Conservation (phyloP, 2,888 invertebrate species). For the Netelia virgata region DNA sequence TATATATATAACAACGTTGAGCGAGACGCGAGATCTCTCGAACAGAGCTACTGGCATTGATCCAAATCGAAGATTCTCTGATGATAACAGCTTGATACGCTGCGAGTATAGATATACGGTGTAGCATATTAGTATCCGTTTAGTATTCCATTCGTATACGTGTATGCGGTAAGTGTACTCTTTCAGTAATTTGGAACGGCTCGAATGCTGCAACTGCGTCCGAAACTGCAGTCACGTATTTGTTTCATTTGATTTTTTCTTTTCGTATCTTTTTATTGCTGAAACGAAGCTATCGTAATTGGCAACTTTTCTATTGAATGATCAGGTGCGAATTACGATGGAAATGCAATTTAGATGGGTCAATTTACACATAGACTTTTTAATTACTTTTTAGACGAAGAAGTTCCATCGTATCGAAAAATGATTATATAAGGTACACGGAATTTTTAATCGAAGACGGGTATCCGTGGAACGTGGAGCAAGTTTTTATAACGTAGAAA, state of each 20-base stretch:
- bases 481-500: neutral
- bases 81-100: conserved; percentile 20
- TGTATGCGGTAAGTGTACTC: neutral
- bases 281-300: neutral
- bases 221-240: conserved; percentile 1
- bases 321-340: too few relatives aligned
- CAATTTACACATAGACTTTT: too few relatives aligned
- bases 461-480: neutral
- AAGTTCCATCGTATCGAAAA: too few relatives aligned
- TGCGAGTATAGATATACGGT: neutral
- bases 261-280: neutral
- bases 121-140: conserved; percentile 11
- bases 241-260: neutral
- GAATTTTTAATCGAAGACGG: neutral
- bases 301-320: too few relatives aligned
- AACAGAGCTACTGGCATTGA: conserved; percentile 55
- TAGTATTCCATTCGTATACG: conserved; percentile 19
- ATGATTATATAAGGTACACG: too few relatives aligned
- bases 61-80: conserved; percentile 58
- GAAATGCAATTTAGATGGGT: too few relatives aligned
- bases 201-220: conserved; percentile 16
- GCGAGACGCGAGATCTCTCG: conserved; percentile 34
- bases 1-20: conserved; percentile 20
- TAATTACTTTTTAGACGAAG: too few relatives aligned
- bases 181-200: conserved; percentile 15